Evolutionary conservation across 2,888 invertebrate genomes (phyloP), one percentile per base, ranked within the genome.

Genomic region (Mythimna lalbum): DNA sequence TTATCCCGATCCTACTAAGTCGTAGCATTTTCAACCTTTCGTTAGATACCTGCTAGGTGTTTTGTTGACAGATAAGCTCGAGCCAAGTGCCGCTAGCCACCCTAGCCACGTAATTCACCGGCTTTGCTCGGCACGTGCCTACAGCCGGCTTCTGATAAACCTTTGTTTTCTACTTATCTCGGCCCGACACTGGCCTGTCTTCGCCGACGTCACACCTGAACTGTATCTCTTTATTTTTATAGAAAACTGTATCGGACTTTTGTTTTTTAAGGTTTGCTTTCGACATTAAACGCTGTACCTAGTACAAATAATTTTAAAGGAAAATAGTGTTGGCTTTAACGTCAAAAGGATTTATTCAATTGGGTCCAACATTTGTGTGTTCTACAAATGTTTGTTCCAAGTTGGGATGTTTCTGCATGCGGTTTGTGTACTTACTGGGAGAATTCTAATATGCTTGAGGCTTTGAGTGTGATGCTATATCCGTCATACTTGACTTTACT

Each of bases 21-120:
- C 59, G 67, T 73, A 57, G 33, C 36, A 76, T 76, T 79, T 76
- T 73, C 50, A 76, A 83, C 84, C 82, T 84, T 88, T 85, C 74
- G 61, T 63, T 80, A 86, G 84, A 84, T 87, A 86, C 84, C 85
- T 85, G 90, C 84, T 90, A 87, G 88, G 82, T 90, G 87, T 91
- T 92, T 91, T 91, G 93, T 92, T 92, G 92, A 91, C 88, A 93
- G 94, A 94, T 94, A 94, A 94, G 92, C 84, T 75, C 80, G 82
- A 86, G 93, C 93, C 94, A 93, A 94, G 89, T 89, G 86, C 86
- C 81, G 78, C 76, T 81, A 82, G 79, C 88, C 83, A 86, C 80
- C 79, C 78, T 81, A 81, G 81, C 88, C 85, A 85, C 87, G 89
- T 92, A 92, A 92, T 93, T 91, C 92, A 86, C 85, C 88, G 89